Conservation (phyloP, 2,797 vertebrate species). For the Smutsia temminckii region DNA sequence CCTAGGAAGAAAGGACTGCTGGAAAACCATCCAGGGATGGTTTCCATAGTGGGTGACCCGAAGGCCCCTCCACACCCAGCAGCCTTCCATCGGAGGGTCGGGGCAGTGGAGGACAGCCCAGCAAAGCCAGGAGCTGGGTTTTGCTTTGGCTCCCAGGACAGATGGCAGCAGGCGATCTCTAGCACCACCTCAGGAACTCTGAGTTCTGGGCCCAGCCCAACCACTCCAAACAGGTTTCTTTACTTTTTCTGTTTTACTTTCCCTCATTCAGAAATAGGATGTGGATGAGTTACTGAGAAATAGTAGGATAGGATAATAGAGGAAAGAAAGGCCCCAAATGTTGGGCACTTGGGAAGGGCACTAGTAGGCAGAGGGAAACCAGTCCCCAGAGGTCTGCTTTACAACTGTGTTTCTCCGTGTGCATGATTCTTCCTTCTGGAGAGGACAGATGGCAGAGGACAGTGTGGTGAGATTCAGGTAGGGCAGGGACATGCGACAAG, state of each 20-base stretch:
- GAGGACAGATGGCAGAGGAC: background rate
- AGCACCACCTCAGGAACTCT: background rate
- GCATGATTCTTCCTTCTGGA: background rate
- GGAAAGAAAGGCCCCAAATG: background rate
- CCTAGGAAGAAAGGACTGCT: background rate
- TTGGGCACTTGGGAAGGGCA: background rate
- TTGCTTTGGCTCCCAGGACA: background rate
- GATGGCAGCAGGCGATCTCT: background rate
- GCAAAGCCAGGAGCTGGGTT: background rate
- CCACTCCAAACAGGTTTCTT: background rate
- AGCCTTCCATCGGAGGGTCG: background rate
- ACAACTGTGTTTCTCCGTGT: background rate
- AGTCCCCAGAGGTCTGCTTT: background rate
- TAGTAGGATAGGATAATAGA: background rate
- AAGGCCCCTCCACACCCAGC: background rate
- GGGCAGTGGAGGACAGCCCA: background rate
- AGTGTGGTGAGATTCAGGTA: too few relatives aligned
- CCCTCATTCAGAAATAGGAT: slow-evolving; percentile 6
- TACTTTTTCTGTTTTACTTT: slow-evolving; percentile 37
- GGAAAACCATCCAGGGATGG: background rate
- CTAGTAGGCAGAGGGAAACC: background rate
- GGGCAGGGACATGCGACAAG: too few relatives aligned
- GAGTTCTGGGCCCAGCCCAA: slow-evolving; percentile 1
- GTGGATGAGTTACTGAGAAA: background rate
- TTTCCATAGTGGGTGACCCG: background rate